These are phyloP conservation scores for Lophius americanus DNA, from an alignment of 2,797 vertebrate species.

Conservation along the genomic window DNA sequence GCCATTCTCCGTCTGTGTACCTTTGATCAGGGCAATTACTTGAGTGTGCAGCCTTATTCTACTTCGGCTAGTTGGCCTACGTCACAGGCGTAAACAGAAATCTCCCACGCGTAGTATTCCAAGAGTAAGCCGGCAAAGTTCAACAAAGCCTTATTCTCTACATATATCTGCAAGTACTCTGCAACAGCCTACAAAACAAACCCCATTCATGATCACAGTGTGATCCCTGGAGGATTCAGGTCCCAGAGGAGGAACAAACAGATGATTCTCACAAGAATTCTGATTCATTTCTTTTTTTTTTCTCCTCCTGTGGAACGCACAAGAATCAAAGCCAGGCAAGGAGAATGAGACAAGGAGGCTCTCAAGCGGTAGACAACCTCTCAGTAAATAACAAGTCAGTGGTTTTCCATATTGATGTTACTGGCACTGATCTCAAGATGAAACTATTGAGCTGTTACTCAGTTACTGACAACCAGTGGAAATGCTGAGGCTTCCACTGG, in stretches of 20 bases:
- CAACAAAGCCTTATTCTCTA: conserved; percentile 63
- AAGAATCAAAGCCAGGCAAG: conserved; percentile 47
- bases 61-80: conserved; percentile 7
- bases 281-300: not conserved
- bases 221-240: conserved; percentile 36
- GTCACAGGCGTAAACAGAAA: conserved; percentile 54
- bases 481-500: conserved; percentile 21
- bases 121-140: conserved; percentile 32
- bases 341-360: conserved; percentile 16
- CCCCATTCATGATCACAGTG: conserved; percentile 44
- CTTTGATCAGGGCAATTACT: conserved; percentile 64
- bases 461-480: conserved; percentile 46
- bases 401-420: conserved; percentile 37
- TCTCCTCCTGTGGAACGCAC: conserved; percentile 21
- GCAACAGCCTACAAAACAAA: conserved; percentile 53
- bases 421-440: conserved; percentile 23
- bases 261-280: conserved; percentile 41
- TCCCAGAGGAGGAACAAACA: conserved; percentile 64
- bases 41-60: conserved; percentile 13
- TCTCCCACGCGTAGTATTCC: conserved; percentile 18
- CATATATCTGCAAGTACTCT: conserved; percentile 43
- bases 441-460: conserved; percentile 16
- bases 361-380: conserved; percentile 26
- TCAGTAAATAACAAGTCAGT: conserved; percentile 39
- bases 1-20: conserved; percentile 23